Conservation (phyloP, 2,797 vertebrate genomes). For the Apodemus agrarius region DNA sequence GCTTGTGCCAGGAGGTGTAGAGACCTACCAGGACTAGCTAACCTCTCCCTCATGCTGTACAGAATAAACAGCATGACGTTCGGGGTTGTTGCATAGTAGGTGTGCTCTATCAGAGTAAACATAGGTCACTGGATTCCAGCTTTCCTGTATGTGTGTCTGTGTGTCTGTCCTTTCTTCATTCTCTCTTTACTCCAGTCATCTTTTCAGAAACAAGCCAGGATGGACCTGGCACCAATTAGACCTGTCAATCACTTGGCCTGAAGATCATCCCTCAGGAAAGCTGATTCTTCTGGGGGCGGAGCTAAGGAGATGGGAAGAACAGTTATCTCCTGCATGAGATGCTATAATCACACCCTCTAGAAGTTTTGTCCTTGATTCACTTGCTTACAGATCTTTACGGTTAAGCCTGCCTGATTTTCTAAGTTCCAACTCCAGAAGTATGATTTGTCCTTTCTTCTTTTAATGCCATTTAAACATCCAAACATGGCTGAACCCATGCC, state of each 20-base stretch:
- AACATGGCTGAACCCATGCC: neutral
- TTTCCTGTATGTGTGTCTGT: neutral
- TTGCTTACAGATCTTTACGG: neutral
- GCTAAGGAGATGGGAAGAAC: neutral
- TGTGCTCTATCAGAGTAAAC: neutral
- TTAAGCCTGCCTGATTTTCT: neutral
- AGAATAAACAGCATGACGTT: neutral
- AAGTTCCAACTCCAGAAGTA: neutral
- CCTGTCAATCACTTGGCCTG: neutral
- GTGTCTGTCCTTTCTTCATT: neutral
- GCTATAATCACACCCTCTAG: neutral
- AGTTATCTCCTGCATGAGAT: neutral
- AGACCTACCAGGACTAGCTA: neutral
- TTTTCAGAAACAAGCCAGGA: neutral
- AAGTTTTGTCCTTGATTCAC: neutral
- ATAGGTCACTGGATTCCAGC: neutral
- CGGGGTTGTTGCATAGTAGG: neutral
- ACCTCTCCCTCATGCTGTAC: neutral
- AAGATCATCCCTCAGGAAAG: neutral
- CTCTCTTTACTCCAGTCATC: neutral
- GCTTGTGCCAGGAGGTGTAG: neutral
- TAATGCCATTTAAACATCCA: neutral
- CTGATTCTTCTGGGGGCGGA: neutral
- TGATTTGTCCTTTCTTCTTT: neutral
- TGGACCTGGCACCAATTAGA: neutral